Percentiles rank a stretch among this genome's conserved stretches.
These are phyloP conservation scores for Drosophila equinoxialis DNA, from an alignment of 1,140 invertebrate species.

Conservation along the genomic window DNA sequence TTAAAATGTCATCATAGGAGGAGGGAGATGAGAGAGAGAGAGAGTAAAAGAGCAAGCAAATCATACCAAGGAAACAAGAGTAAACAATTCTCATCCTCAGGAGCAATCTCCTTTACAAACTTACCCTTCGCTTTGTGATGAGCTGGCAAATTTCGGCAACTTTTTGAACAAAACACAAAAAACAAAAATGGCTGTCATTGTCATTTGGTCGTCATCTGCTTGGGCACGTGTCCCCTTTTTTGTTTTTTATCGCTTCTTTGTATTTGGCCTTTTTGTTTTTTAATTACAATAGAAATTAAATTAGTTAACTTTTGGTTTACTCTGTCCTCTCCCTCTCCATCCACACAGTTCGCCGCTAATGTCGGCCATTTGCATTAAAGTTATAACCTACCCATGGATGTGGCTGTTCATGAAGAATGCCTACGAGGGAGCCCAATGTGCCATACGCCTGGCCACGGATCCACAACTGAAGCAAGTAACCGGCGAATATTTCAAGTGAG, in stretches of 20 bases:
- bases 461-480: slow-evolving; percentile 84
- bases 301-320: slow-evolving; percentile 57
- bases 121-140: slow-evolving; percentile 14
- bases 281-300: slow-evolving; percentile 58
- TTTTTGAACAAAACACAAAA: slow-evolving; percentile 7
- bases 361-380: slow-evolving; percentile 83
- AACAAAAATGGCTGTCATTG: neutral
- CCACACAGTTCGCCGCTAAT: slow-evolving; percentile 83
- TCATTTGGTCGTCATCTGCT: neutral
- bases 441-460: slow-evolving; percentile 86
- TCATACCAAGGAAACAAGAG: neutral
- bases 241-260: neutral
- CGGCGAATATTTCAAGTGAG: slow-evolving; percentile 88
- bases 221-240: slow-evolving; percentile 15
- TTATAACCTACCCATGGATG: slow-evolving; percentile 86
- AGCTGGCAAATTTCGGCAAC: slow-evolving; percentile 18
- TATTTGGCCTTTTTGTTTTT: slow-evolving; percentile 14
- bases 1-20: neutral
- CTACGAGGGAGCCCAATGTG: slow-evolving; percentile 87
- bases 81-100: neutral
- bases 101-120: neutral
- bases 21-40: neutral
- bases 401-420: slow-evolving; percentile 88
- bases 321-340: neutral
- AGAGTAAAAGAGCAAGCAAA: neutral